Evolutionary conservation across 2,113 vertebrate species (phyloP).

Genomic region (Erythrocercus mccallii): DNA sequence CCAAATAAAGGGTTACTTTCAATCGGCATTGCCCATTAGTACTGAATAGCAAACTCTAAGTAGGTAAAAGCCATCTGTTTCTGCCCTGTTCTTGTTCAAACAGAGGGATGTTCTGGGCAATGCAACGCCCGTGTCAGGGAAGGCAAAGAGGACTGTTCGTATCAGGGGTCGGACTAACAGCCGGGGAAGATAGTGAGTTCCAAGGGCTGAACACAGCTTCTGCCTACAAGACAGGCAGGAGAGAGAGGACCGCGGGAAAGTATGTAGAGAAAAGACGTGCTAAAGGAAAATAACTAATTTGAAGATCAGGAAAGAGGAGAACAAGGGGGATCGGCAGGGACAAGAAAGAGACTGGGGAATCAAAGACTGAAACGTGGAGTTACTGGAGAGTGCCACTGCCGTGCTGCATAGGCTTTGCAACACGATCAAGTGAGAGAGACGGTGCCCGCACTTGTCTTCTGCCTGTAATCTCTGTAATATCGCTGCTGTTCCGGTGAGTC

Average conservation of each 20-base stretch:
- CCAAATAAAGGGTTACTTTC: neutral
- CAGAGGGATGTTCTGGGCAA: neutral
- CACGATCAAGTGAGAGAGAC: neutral
- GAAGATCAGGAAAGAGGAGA: neutral
- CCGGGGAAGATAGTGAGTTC: rapidly evolving
- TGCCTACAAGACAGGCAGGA: neutral
- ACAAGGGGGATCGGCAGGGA: neutral
- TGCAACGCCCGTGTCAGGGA: neutral
- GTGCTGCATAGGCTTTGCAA: neutral
- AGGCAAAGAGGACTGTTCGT: neutral
- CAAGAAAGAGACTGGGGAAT: neutral
- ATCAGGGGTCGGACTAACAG: rapidly evolving
- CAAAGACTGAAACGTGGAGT: neutral
- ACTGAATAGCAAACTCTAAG: neutral
- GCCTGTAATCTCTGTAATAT: neutral
- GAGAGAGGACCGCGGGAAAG: neutral
- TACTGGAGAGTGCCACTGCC: neutral
- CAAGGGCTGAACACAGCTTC: neutral
- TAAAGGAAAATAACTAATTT: neutral
- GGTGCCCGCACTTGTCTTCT: neutral
- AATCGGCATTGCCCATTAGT: neutral
- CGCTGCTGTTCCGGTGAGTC: neutral
- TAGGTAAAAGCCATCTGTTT: neutral
- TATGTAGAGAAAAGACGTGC: neutral
- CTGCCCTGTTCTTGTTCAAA: neutral